These are phyloP conservation scores for Calephelis perditalis DNA, from an alignment of 2,888 invertebrate genomes.

Conservation along the genomic window DNA sequence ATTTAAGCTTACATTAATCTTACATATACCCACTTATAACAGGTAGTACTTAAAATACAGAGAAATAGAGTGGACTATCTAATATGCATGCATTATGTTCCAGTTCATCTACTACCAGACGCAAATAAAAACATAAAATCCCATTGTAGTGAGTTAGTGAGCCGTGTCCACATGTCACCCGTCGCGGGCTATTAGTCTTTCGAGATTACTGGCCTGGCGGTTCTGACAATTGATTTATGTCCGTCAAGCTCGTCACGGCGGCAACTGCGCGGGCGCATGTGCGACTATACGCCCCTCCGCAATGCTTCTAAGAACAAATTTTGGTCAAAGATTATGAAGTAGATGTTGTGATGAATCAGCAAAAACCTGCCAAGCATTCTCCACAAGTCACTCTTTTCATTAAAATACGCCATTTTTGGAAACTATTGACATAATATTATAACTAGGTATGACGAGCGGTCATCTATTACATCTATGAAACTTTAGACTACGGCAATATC, in stretches of 20 bases:
- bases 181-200: constrained; percentile 52
- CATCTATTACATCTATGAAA: too few relatives aligned
- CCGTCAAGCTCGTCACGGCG: constrained; percentile 72
- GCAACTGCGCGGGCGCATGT: constrained; percentile 67
- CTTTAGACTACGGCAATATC: too few relatives aligned
- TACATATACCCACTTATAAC: too few relatives aligned
- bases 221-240: constrained; percentile 78
- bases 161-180: constrained; percentile 46
- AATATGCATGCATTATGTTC: background rate
- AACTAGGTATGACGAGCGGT: too few relatives aligned
- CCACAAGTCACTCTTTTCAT: too few relatives aligned
- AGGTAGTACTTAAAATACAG: too few relatives aligned
- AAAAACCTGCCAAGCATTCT: too few relatives aligned
- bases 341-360: background rate
- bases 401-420: too few relatives aligned
- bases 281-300: constrained; percentile 27
- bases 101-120: background rate
- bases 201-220: constrained; percentile 61
- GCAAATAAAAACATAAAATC: constrained; percentile 12
- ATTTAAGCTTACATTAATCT: too few relatives aligned
- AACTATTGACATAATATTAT: too few relatives aligned
- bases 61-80: background rate
- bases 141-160: constrained; percentile 18
- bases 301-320: constrained; percentile 43
- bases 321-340: constrained; percentile 42